Evolutionary conservation across 2,888 invertebrate species (phyloP).

Genomic region (Ecliptopera silaceata): DNA sequence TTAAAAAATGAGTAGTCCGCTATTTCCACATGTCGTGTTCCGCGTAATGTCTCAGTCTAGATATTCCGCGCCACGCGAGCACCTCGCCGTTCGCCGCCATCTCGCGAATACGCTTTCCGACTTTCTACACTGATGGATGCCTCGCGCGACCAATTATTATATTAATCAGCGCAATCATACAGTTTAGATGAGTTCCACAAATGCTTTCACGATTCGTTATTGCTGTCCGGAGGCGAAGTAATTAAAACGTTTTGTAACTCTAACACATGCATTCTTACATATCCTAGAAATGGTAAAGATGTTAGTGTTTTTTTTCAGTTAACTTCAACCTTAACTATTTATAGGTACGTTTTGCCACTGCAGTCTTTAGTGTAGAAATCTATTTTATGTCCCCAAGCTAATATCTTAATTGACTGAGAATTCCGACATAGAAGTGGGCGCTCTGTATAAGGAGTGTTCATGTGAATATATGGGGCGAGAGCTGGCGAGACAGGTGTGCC

Average conservation of each 20-base stretch:
- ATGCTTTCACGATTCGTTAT: slow-evolving; percentile 61
- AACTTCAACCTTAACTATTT: no score
- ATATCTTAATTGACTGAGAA: slow-evolving; percentile 37
- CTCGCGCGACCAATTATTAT: slow-evolving; percentile 79
- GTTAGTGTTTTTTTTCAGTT: neutral
- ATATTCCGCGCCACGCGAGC: slow-evolving; percentile 64
- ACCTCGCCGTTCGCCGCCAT: slow-evolving; percentile 44
- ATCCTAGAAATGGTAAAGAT: neutral
- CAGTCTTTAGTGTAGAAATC: slow-evolving; percentile 27
- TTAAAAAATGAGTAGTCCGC: slow-evolving; percentile 10
- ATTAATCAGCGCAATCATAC: slow-evolving; percentile 80
- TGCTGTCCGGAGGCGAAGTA: slow-evolving; percentile 20
- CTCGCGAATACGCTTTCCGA: slow-evolving; percentile 67
- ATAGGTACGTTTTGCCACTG: no score
- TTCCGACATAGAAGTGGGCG: slow-evolving; percentile 33
- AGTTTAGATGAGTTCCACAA: slow-evolving; percentile 67
- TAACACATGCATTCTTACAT: slow-evolving; percentile 1
- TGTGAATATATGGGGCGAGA: slow-evolving; percentile 67
- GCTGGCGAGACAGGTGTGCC: slow-evolving; percentile 46
- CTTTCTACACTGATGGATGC: slow-evolving; percentile 81
- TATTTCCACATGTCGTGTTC: slow-evolving; percentile 41
- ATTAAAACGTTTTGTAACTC: slow-evolving; percentile 16
- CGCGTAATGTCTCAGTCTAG: slow-evolving; percentile 73
- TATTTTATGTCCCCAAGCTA: slow-evolving; percentile 21
- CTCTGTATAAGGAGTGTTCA: slow-evolving; percentile 46